These are phyloP conservation scores for Prorops nasuta DNA, from an alignment of 1,140 invertebrate genomes.

Conservation along the genomic window DNA sequence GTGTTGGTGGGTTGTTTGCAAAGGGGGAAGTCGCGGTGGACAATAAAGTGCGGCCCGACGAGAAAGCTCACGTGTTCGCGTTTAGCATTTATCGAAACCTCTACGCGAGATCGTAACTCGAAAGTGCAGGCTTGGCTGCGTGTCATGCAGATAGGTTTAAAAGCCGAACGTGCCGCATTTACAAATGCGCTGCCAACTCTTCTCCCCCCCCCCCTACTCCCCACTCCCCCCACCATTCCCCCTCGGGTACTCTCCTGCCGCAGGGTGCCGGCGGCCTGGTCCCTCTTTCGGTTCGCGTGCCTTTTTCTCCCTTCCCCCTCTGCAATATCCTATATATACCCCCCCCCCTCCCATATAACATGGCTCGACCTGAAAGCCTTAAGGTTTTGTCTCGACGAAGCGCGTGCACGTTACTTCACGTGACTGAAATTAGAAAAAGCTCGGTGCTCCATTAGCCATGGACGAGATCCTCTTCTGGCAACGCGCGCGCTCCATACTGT, in stretches of 20 bases:
- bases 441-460: background rate
- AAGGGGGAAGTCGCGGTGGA: slow-evolving; percentile 21
- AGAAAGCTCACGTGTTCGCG: slow-evolving; percentile 56
- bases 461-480: too few species aligned
- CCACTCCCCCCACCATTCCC: background rate
- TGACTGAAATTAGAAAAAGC: slow-evolving; percentile 13
- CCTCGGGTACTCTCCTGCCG: background rate
- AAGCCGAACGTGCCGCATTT: slow-evolving; percentile 54
- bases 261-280: too few species aligned
- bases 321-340: background rate
- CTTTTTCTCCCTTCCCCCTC: background rate
- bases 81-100: slow-evolving; percentile 57
- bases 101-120: slow-evolving; percentile 51
- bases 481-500: too few species aligned
- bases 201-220: slow-evolving; percentile 3
- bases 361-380: slow-evolving; percentile 2
- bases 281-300: too few species aligned
- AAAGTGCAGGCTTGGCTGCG: slow-evolving; percentile 47
- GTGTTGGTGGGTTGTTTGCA: background rate
- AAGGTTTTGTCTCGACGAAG: slow-evolving; percentile 9
- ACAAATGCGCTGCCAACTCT: slow-evolving; percentile 41
- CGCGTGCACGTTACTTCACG: slow-evolving; percentile 9
- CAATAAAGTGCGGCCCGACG: slow-evolving; percentile 48
- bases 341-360: background rate
- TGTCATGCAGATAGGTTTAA: slow-evolving; percentile 57